phyloP scores from a whole-genome alignment of 1,140 invertebrate species.

The Sarcophaga bullata region DNA sequence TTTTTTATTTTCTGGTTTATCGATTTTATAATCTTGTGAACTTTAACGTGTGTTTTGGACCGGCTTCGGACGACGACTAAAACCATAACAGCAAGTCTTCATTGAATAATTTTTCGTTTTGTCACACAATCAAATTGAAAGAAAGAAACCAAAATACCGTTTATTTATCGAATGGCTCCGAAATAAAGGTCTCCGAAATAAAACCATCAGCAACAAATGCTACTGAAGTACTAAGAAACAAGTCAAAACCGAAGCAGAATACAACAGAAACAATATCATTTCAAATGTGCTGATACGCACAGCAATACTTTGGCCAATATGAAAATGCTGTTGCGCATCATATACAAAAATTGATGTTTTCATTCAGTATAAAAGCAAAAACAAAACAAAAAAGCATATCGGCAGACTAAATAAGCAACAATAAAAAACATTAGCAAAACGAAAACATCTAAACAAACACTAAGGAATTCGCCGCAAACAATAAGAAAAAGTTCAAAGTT shows the following conservation, averaged over 20 bases:
- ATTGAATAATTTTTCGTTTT: neutral
- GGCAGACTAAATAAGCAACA: too few relatives aligned
- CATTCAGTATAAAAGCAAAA: neutral
- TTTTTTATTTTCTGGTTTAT: too few relatives aligned
- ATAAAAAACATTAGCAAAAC: neutral
- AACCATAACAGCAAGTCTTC: neutral
- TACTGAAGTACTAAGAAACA: neutral
- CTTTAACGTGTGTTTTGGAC: slow-evolving; percentile 12
- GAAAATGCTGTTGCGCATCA: slow-evolving; percentile 20
- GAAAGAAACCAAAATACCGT: neutral
- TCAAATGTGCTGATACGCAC: neutral
- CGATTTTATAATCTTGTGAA: too few relatives aligned
- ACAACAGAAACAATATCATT: neutral
- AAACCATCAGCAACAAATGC: neutral
- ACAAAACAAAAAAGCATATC: neutral
- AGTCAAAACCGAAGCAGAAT: neutral
- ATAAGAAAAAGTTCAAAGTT: neutral
- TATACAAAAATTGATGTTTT: neutral
- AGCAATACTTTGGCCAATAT: neutral
- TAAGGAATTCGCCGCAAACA: neutral
- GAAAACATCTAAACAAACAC: neutral
- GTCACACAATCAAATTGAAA: neutral
- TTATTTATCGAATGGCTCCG: neutral
- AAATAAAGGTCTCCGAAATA: neutral
- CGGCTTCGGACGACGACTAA: neutral